Base-by-base conservation (phyloP, 2,797 vertebrate species). In the Cossypha caffra region DNA sequence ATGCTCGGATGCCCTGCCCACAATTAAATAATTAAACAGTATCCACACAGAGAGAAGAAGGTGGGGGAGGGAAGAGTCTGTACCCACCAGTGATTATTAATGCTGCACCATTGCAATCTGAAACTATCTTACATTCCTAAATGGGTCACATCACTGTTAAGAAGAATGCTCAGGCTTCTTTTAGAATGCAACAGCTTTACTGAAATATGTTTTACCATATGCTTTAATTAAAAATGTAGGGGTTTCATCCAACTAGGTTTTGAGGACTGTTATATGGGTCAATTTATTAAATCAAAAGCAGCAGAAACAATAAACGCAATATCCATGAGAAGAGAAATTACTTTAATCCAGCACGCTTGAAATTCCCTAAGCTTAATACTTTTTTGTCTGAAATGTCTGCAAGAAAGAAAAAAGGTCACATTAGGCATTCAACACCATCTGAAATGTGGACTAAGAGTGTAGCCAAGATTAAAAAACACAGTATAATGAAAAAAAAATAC, bases 191-290 rank as follows among this genome's bases (percentile, higher is more conserved):
- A 81, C 90, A 95, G 92, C 73, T 94, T 93, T 94, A 48, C 58
- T 73, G 76, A 93, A 96, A 96, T 95, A 93, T 81, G 80, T 45
- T 95, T 94, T 95, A 94, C 80, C 90, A 88, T 96, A 95, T 91
- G 86, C 73, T 92, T 93, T 93, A 95, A 96, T 95, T 94, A 92
- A 90, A 95, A 94, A 78, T 90, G 51, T 84, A 84, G 51, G 33
- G 2, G 15, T 75, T 92, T 69, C 20, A 90, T 84, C 54, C 84
- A 93, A 88, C 89, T 51, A 93, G 58, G 66, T 86, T 94, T 94
- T 78, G 76, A 90, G 24, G 67, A 73, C 58, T 95, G 73, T 77
- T 63, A 69, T 16, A 67, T 20, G 40, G 86, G 74, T 91, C 72
- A 91, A 68, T 62, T 69, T 88, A 76, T 75, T 73, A 86, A 95